Conservation (phyloP, 2,797 vertebrate species). For the Crax fasciolata region DNA sequence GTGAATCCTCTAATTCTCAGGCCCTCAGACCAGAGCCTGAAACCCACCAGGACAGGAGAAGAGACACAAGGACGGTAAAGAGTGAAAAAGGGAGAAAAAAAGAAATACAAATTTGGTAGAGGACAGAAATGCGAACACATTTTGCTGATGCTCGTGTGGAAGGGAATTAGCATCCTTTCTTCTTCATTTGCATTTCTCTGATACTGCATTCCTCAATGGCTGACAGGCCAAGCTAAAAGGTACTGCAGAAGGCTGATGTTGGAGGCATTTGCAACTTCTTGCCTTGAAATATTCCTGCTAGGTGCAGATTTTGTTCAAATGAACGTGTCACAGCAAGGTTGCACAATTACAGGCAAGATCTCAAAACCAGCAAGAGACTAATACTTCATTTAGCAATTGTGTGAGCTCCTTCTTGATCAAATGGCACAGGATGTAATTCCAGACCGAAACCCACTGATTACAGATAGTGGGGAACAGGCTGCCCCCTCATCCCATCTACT, state of each 20-base stretch:
- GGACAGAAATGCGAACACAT: background rate
- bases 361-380: conserved; percentile 13
- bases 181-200: background rate
- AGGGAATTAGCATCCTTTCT: no score
- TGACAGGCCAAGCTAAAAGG: conserved; percentile 16
- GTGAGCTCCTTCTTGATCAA: background rate
- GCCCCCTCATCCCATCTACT: background rate
- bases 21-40: background rate
- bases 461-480: background rate
- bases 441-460: background rate
- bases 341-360: conserved; percentile 25
- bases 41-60: background rate
- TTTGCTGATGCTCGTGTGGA: no score
- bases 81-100: accelerated
- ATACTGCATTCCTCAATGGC: background rate
- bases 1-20: background rate
- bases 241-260: background rate
- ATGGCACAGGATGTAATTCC: background rate
- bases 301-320: conserved; percentile 28
- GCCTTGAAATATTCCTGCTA: background rate
- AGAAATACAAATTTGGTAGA: background rate
- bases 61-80: background rate
- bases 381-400: background rate
- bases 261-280: background rate
- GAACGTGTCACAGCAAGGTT: background rate